Base-by-base conservation (phyloP, 2,113 vertebrate genomes). In the Bujurquina vittata region DNA sequence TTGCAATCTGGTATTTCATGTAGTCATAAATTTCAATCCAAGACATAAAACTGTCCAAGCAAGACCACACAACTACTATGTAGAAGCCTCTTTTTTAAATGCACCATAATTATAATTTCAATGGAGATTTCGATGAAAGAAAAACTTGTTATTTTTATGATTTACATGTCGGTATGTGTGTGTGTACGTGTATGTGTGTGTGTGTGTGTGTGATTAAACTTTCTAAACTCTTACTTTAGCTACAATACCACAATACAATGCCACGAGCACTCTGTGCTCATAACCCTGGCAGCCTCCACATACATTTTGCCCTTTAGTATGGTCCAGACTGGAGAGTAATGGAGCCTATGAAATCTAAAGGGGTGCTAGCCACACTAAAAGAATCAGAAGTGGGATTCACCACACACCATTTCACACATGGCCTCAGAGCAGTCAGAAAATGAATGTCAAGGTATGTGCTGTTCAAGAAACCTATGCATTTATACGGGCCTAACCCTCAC, bases 371-470 rank as follows among this genome's bases (percentile, higher is more conserved):
- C 67, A 83, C 77, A 56, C 79, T 91, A 88, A 88, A 93, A 85
- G 81, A 90, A 92, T 77, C 75, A 85, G 81, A 90, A 88, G 76
- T 77, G 61, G 49, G 84, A 90, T 91, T 94, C 91, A 92, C 79
- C 83, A 83, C 91, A 93, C 85, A 88, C 77, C 86, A 94, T 94
- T 95, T 94, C 93, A 95, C 90, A 92, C 90, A 83, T 9, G 60
- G 73, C 67, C 87, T 79, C 52, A 29, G 72, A 89, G 91, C 81
- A 56, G 83, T 61, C 10, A 7, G 20, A 80, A 77, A 87, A 88
- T 52, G 80, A 88, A 87, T 79, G 79, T 91, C 69, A 82, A 74
- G 83, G 80, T 84, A 52, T 91, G 76, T 35, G 85, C 79, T 35
- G 55, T 87, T 89, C 75, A 61, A 85, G 52, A 94, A 91, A 90